Evolutionary conservation across 2,113 vertebrate genomes (phyloP).

Genomic region (Glaucomys volans): DNA sequence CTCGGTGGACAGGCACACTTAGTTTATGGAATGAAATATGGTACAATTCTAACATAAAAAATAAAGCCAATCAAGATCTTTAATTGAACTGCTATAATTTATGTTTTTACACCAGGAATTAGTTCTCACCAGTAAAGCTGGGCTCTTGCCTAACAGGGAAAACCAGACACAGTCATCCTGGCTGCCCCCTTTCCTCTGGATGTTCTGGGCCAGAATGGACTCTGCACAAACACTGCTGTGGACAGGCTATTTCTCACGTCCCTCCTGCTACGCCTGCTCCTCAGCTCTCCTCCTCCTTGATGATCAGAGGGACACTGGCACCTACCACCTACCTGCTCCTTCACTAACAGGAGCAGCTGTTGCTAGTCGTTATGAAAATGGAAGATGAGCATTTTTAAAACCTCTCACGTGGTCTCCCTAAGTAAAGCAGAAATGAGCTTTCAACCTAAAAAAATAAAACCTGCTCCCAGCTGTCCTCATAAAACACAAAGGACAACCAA

Average conservation of each 20-base stretch:
- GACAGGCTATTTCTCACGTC: not conserved
- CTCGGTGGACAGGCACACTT: not conserved
- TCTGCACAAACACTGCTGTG: not conserved
- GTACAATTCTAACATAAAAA: not conserved
- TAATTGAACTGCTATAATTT: not conserved
- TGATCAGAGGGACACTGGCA: not conserved
- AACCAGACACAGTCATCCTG: accelerated
- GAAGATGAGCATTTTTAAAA: not conserved
- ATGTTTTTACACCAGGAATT: not conserved
- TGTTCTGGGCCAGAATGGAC: accelerated
- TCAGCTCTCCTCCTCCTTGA: not conserved
- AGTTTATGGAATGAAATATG: not conserved
- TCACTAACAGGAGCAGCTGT: not conserved
- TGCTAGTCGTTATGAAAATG: not conserved
- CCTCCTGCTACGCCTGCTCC: accelerated
- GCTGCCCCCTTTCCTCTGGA: not conserved
- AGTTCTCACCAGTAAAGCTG: not conserved
- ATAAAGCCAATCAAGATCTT: not conserved
- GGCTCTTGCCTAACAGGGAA: not conserved
- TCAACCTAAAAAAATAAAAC: not conserved
- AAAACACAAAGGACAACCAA: not conserved
- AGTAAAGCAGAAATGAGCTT: not conserved
- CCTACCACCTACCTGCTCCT: too few relatives aligned
- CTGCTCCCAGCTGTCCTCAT: not conserved
- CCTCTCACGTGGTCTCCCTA: not conserved